Base-by-base conservation (phyloP, 2,888 invertebrate species). In the Drosophila nr. perissopoda region DNA sequence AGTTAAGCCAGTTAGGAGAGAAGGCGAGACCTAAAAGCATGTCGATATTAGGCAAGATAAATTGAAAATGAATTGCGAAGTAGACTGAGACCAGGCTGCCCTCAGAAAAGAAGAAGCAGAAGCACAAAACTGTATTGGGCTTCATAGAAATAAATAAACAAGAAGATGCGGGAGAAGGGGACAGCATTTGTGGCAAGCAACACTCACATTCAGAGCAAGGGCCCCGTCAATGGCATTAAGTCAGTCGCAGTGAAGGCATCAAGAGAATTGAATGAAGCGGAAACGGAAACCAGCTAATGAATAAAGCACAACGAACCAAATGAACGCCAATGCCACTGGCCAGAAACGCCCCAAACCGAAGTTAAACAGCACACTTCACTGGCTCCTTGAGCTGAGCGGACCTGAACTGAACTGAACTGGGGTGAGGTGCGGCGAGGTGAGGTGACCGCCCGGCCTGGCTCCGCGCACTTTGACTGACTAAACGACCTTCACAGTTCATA, bases 21-120 rank as follows among this genome's bases (percentile, higher is more conserved):
- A 61, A 65, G 67, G 61, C 70, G 67, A 66, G 70, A 70, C 89
- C 76, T 82, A 74, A 74, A 77, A 81, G 74, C 89, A 81, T 89
- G 90, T 89, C 90, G 89, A 90, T 90, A 90, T 89, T 88, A 88
- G 86, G 89, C 89, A 81, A 89, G 90, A 90, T 86, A 86, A 90
- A 86, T 86, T 86, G 89, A 88, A 86, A 86, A 89, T 81, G 88
- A 90, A 86, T 90, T 88, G 87, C 83, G 70, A 79, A 89, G 70
- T 70, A 70, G 72, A 71, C 68, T 78, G 68, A 74, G 68, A 25
- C 51, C 38, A 27, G 42, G 42, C n/a, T 34, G 49, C 51, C 29
- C 25, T 25, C 46, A 25, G 48, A 36, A 52, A 25, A 27, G 42
- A 36, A 42, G 36, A 40, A 48, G 18, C 3, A 38, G 8, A 38